Percentiles rank a stretch among this genome's conserved stretches.
Conservation (phyloP, 2,797 vertebrate species). For the Peromyscus eremicus region DNA sequence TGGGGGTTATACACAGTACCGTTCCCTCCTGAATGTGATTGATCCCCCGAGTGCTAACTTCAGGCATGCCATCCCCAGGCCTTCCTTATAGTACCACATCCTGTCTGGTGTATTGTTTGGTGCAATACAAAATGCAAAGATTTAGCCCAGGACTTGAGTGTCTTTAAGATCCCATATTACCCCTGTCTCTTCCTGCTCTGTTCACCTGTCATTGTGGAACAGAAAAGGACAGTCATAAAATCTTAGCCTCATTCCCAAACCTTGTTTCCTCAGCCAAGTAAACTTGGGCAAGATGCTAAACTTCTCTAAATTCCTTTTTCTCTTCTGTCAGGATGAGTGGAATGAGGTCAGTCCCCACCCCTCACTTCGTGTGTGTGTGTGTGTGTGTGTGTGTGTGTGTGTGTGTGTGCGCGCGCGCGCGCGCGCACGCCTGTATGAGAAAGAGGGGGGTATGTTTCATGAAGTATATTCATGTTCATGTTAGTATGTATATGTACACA, state of each 20-base stretch:
- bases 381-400: neutral
- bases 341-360: neutral
- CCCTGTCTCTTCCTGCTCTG: neutral
- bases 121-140: neutral
- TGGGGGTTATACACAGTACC: neutral
- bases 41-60: neutral
- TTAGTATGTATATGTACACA: too few species aligned
- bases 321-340: constrained; percentile 38
- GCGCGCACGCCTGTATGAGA: too few species aligned
- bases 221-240: constrained; percentile 10
- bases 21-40: neutral
- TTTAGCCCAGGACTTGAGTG: neutral
- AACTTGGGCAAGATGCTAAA: neutral
- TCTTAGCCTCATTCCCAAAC: neutral
- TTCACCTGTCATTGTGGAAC: neutral
- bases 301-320: constrained; percentile 5
- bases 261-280: neutral
- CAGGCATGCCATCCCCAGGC: neutral
- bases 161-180: neutral
- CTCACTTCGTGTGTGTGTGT: neutral
- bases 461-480: neutral
- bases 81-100: neutral
- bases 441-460: neutral
- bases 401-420: neutral
- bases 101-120: neutral